Base-by-base conservation (phyloP, 2,888 invertebrate species). In the Ochropleura plecta region DNA sequence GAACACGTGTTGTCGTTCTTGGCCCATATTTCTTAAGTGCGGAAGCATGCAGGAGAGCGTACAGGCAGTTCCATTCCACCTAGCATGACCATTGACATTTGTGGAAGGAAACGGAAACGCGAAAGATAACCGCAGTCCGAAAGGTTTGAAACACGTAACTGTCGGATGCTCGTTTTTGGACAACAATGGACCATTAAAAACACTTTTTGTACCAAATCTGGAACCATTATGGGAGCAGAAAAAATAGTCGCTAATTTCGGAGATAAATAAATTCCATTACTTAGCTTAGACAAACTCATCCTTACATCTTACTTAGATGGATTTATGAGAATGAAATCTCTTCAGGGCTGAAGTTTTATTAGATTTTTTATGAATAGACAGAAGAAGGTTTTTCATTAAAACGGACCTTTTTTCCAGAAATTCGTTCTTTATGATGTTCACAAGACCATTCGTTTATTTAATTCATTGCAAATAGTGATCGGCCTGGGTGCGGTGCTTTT, bases 11-110 rank as follows among this genome's bases (percentile, higher is more conserved):
- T 48, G 83, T 12, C 75, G 87, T 79, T 88, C 79, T 84, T 88
- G 91, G 72, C 88, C 90, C 85, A 93, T 90, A 92, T 92, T 91
- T 86, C 85, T 77, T 88, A 89, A 91, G 86, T 84, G 88, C 91
- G 93, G 94, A 94, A 93, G 88, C 88, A 87, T 89, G 89, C 89
- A 81, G 79, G 86, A 78, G 71, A 76, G 70, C 73, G 73, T 65
- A 69, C 71, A 73, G 72, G 20, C 57, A 16, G 42, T 42, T 60
- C 42, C 49, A 20, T 57, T 55, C 57, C 71, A 81, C 63, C 74
- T 76, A 71, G 59, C 76, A 66, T 64, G 30, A 77, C 82, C 78
- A 83, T 71, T 70, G 77, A 67, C 70, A 71, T 62, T 57, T 46
- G 30, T 30, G 49, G 12, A 6, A 79, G 85, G 83, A 87, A 88